These are phyloP conservation scores for Zele albiditarsus DNA, from an alignment of 2,888 invertebrate genomes.

Conservation along the genomic window DNA sequence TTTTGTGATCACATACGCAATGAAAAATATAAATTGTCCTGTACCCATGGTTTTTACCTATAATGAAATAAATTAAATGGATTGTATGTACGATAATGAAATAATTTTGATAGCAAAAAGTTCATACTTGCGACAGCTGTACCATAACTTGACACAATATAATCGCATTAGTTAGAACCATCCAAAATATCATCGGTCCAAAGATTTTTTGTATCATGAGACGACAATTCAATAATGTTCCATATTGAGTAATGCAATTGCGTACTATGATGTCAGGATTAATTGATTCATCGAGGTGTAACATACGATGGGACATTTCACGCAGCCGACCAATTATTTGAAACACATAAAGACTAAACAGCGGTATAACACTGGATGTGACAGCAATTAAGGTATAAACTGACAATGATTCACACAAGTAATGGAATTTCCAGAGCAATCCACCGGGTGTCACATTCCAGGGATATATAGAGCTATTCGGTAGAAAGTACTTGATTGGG, in stretches of 20 bases:
- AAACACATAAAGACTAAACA: constrained; percentile 48
- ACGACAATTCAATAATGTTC: constrained; percentile 38
- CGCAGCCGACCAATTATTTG: constrained; percentile 46
- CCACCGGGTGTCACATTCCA: constrained; percentile 39
- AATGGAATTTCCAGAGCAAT: constrained; percentile 38
- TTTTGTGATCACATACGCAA: constrained; percentile 41
- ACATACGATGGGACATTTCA: constrained; percentile 36
- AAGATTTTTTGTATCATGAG: constrained; percentile 43
- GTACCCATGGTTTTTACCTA: constrained; percentile 23
- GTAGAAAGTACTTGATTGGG: constrained; percentile 42
- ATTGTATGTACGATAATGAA: not conserved
- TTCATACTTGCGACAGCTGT: constrained; percentile 37
- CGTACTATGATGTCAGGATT: constrained; percentile 28
- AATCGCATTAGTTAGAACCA: constrained; percentile 39
- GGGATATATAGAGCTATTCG: constrained; percentile 43
- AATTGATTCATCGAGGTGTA: constrained; percentile 13
- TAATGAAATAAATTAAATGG: constrained; percentile 5
- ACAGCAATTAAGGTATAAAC: constrained; percentile 22
- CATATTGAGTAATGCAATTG: constrained; percentile 39
- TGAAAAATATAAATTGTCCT: constrained; percentile 30
- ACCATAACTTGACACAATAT: constrained; percentile 42
- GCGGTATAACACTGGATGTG: constrained; percentile 33
- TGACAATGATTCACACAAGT: constrained; percentile 38
- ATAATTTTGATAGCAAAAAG: not conserved
- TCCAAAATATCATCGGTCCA: constrained; percentile 44